Percentiles rank a stretch among this genome's conserved stretches.
phyloP scores from a whole-genome alignment of 2,113 vertebrate genomes.

The Saguinus midas region DNA sequence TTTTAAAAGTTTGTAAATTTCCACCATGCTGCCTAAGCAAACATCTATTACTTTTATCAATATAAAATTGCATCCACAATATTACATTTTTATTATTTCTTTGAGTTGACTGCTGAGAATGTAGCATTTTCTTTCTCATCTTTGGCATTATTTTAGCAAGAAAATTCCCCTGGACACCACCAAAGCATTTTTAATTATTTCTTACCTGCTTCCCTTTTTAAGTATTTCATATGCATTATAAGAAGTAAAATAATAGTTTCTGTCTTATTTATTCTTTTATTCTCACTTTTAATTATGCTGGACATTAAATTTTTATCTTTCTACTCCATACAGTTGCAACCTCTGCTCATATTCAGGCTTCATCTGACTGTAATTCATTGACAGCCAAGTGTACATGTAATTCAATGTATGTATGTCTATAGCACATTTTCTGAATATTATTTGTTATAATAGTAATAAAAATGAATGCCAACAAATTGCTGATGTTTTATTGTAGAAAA shows the following conservation, averaged over 20 bases:
- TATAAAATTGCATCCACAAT: background rate
- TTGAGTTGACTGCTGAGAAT: background rate
- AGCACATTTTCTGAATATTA: background rate
- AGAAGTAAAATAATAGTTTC: background rate
- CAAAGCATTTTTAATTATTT: background rate
- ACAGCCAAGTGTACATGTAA: background rate
- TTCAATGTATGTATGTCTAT: background rate
- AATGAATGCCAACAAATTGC: slow-evolving; percentile 20
- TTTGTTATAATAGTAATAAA: background rate
- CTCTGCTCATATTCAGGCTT: background rate
- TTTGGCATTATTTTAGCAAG: background rate
- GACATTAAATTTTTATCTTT: background rate
- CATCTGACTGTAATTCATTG: background rate
- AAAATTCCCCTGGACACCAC: background rate
- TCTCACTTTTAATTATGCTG: background rate
- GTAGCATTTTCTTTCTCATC: background rate
- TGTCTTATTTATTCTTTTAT: background rate
- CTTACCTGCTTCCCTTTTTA: background rate
- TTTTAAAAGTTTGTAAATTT: background rate
- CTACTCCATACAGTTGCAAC: background rate
- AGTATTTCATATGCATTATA: background rate
- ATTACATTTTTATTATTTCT: background rate
- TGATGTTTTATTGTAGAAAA: slow-evolving; percentile 7
- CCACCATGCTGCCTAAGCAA: background rate
- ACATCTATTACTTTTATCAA: slow-evolving; percentile 34